Conservation (phyloP, 2,113 vertebrate genomes). For the Entomyzon cyanotis region DNA sequence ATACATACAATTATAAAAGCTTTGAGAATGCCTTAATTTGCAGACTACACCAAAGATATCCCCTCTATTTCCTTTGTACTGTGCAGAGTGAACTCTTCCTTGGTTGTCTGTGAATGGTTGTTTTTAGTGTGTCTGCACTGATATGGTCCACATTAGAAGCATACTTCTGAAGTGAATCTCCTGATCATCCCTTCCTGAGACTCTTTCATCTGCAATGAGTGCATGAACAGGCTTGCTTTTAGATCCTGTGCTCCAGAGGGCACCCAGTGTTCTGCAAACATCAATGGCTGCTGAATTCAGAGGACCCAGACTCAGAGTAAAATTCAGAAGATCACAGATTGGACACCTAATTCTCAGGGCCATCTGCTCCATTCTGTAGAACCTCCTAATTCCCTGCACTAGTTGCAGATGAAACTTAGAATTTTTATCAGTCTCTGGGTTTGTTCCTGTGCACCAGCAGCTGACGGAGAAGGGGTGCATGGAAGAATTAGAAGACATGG, state of each 20-base stretch:
- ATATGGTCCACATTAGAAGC: neutral
- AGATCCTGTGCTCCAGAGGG: neutral
- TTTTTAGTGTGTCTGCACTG: neutral
- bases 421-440: neutral
- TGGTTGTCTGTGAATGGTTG: neutral
- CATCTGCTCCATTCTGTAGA: neutral
- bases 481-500: neutral
- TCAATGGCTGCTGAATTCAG: neutral
- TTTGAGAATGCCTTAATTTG: neutral
- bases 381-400: neutral
- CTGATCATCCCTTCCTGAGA: neutral
- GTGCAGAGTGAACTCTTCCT: neutral
- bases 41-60: neutral
- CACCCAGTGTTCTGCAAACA: neutral
- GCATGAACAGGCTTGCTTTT: neutral
- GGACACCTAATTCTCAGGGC: neutral
- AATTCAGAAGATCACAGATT: neutral
- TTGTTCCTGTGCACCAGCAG: accelerated
- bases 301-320: neutral
- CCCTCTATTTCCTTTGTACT: neutral
- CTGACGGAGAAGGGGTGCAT: neutral
- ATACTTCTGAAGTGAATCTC: neutral
- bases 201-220: neutral
- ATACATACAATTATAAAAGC: neutral
- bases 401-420: neutral